Evolutionary conservation across 92 coral and sea anemone species (phyloP), one percentile per base, ranked within the genome.

Genomic region (Zoanthus gigantus): DNA sequence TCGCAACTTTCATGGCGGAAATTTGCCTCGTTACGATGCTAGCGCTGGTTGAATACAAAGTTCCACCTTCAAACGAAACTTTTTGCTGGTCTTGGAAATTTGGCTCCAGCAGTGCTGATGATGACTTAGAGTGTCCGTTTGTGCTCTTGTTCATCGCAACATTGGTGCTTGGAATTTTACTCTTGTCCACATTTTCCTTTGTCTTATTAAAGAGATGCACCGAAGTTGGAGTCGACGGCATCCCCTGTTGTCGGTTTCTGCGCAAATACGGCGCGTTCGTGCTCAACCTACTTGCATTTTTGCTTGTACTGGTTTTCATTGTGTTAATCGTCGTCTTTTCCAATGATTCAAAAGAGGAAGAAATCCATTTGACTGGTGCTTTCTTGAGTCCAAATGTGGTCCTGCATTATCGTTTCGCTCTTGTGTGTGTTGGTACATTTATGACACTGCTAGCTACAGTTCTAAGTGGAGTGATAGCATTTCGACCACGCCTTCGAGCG

Each of bases 51-150:
- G 72, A 88, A 6, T 76, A 57, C 81, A 56, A 44, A 32, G 42
- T 80, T 10, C 74, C 84, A 1, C 37, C 44, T n/a, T 30, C 77
- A 31, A 63, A 76, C 8, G 76, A 45, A 73, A 84, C 86, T 44
- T 88, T 88, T 65, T 91, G 94, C 83, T 91, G 94, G 94, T 88
- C 91, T 10, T 91, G 94, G 94, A 67, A 88, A 50, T 58, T 84
- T 2, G 77, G 76, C 3, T 72, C 88, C 12, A 10, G 80, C n/a
- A 58, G 60, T 82, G 91, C 91, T 17, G 11, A 47, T 0, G 4
- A 53, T 31, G 60, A 87, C 7, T 63, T 65, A 17, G n/a, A 44
- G 16, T 91, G 94, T 78, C 94, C 94, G 11, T 84, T 88, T 61
- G 48, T 91, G 18, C 89, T 88, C 61, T 83, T 91, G 48, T 80